Percentiles rank a stretch among this genome's conserved stretches.
These are phyloP conservation scores for Pangasius mekongensis DNA, from an alignment of 2,797 vertebrate genomes.

Conservation along the genomic window DNA sequence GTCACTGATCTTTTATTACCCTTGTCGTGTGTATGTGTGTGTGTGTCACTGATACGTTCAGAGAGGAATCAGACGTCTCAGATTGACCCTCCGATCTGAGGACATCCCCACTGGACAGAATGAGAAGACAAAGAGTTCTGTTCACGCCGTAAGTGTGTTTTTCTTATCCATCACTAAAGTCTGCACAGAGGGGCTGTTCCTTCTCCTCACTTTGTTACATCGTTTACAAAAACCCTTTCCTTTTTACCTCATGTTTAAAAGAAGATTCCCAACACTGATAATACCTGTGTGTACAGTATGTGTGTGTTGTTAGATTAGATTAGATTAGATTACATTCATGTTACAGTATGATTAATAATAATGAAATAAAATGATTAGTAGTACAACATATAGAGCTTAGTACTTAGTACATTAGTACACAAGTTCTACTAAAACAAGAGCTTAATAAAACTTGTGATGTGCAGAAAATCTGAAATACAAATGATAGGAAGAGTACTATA, in stretches of 20 bases:
- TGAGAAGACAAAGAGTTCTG: slow-evolving; percentile 67
- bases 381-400: background rate
- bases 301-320: background rate
- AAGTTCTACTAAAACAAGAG: too few relatives aligned
- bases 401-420: background rate
- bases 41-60: slow-evolving; percentile 57
- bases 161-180: slow-evolving; percentile 14
- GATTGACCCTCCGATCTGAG: slow-evolving; percentile 86
- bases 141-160: slow-evolving; percentile 78
- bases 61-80: slow-evolving; percentile 85
- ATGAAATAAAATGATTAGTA: background rate
- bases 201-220: background rate
- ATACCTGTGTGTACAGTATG: background rate
- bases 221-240: slow-evolving; percentile 16
- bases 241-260: background rate
- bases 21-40: slow-evolving; percentile 8
- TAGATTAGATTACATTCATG: background rate
- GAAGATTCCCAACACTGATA: background rate
- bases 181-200: background rate
- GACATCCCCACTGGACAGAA: slow-evolving; percentile 68
- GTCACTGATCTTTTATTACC: background rate
- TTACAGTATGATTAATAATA: background rate
- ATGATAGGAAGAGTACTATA: background rate
- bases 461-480: background rate
- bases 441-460: background rate